Conservation (phyloP, 2,888 invertebrate species). For the Mantis religiosa region DNA sequence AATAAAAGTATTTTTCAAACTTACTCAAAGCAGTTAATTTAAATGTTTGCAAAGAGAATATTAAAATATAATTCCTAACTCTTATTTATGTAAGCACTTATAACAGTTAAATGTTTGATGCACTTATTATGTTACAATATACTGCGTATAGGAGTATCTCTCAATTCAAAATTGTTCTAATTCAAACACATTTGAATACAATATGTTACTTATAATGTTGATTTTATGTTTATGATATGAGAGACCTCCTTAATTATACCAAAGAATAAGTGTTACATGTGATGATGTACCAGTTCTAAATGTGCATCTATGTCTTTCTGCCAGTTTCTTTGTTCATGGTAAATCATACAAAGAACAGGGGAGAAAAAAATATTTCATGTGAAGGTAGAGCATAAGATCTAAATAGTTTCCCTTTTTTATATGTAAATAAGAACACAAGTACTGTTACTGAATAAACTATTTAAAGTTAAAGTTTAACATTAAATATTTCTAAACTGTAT, state of each 20-base stretch:
- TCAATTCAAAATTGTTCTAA: background rate
- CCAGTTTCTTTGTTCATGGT: background rate
- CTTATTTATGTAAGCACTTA: background rate
- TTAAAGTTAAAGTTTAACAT: background rate
- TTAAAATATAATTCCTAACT: background rate
- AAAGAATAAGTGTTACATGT: background rate
- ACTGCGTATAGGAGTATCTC: background rate
- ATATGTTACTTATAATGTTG: background rate
- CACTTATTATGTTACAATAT: background rate
- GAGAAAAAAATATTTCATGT: background rate
- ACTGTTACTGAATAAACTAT: background rate
- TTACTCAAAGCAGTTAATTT: background rate
- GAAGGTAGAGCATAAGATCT: background rate
- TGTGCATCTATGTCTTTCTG: background rate
- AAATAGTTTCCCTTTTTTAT: background rate
- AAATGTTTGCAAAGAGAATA: background rate
- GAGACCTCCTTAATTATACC: background rate
- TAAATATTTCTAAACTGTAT: background rate
- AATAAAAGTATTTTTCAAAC: background rate
- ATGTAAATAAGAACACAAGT: background rate
- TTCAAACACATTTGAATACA: background rate
- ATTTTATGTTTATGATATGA: background rate
- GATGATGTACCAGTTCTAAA: background rate
- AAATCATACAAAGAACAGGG: background rate
- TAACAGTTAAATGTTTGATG: background rate